Conservation (phyloP, 2,888 invertebrate genomes). For the Eutolmus rufibarbis region DNA sequence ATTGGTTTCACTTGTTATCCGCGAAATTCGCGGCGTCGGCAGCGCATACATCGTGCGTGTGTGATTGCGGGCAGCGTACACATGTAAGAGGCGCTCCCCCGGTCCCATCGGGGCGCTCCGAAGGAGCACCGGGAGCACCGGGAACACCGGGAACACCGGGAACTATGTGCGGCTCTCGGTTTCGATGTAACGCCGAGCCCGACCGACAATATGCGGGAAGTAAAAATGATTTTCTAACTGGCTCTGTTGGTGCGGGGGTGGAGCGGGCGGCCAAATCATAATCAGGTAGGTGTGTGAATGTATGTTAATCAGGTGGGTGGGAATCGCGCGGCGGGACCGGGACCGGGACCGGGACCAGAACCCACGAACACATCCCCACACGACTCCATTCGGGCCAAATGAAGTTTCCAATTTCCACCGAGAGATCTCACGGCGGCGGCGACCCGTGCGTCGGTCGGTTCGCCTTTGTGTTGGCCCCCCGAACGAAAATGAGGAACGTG, state of each 20-base stretch:
- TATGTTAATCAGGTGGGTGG: conserved; percentile 32
- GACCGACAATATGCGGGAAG: conserved; percentile 47
- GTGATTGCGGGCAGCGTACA: conserved; percentile 32
- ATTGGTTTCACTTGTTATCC: conserved; percentile 43
- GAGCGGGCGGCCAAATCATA: conserved; percentile 36
- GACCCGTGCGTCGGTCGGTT: neutral
- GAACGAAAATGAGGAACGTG: conserved; percentile 46
- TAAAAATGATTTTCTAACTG: conserved; percentile 47
- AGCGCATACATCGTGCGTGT: neutral
- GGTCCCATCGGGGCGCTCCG: neutral
- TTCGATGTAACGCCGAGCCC: conserved; percentile 30
- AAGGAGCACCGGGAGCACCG: neutral
- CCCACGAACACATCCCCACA: conserved; percentile 8
- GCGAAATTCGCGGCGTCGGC: conserved; percentile 17
- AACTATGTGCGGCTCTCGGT: neutral
- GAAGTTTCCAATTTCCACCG: conserved; percentile 46
- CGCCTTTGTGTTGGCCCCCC: conserved; percentile 40
- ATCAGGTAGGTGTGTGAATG: conserved; percentile 32
- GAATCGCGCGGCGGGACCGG: neutral
- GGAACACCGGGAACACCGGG: neutral
- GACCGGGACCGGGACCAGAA: neutral
- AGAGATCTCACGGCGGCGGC: conserved; percentile 36
- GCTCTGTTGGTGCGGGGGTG: neutral
- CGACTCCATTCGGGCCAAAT: conserved; percentile 33
- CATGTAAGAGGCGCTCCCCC: conserved; percentile 1